Conservation (phyloP, 2,113 vertebrate genomes). For the Excalfactoria chinensis region DNA sequence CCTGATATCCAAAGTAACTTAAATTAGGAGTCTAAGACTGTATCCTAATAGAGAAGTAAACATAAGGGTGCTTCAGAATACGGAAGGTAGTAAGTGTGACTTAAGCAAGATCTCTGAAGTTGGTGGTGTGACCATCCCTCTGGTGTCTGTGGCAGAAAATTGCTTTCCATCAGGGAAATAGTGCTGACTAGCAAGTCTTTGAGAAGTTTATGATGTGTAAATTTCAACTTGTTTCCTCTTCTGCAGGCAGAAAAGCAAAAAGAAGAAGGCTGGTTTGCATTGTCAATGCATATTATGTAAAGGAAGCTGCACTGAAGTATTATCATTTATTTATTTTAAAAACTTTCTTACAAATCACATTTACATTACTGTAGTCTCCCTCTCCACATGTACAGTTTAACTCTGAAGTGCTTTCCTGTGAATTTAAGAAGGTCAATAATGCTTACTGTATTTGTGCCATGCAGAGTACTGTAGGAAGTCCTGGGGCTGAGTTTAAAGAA, state of each 20-base stretch:
- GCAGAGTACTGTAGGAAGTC: background rate
- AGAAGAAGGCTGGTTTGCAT: conserved; percentile 88
- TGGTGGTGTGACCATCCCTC: rapidly evolving
- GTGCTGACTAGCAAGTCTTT: background rate
- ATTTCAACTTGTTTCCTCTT: background rate
- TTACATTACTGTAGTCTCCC: background rate
- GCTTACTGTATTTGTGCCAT: background rate
- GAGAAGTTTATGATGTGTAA: background rate
- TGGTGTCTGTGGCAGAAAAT: background rate
- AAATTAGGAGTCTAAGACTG: background rate
- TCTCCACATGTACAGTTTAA: background rate
- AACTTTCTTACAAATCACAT: background rate
- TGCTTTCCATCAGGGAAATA: rapidly evolving
- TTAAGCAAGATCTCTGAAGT: background rate
- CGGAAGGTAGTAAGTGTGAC: background rate
- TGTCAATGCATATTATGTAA: conserved; percentile 83
- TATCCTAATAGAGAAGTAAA: background rate
- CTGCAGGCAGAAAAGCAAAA: conserved; percentile 81
- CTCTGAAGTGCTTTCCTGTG: background rate
- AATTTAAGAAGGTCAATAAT: background rate
- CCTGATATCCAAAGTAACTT: background rate
- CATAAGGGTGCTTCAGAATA: background rate
- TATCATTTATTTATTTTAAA: background rate
- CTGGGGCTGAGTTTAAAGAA: background rate
- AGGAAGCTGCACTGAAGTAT: background rate